These are phyloP conservation scores for Brevimyrus niger DNA, from an alignment of 2,113 vertebrate genomes.

Conservation along the genomic window DNA sequence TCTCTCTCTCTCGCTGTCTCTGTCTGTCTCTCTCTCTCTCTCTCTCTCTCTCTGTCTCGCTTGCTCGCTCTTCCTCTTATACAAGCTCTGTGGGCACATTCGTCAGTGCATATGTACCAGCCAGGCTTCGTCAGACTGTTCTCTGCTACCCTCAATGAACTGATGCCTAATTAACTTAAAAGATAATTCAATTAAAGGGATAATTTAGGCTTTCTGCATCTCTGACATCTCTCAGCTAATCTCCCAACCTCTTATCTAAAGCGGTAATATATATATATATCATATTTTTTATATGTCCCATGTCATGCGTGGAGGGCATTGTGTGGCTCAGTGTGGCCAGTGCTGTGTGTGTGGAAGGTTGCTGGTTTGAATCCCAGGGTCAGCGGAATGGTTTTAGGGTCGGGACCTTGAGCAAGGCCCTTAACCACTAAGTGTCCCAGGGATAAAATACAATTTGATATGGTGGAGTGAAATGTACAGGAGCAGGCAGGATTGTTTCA, in stretches of 20 bases:
- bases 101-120: not conserved
- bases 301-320: not conserved
- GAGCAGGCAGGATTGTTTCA: too few species aligned
- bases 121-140: not conserved
- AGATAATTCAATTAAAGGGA: not conserved
- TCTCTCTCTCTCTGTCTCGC: not conserved
- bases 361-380: not conserved
- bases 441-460: not conserved
- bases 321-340: not conserved
- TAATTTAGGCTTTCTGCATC: not conserved
- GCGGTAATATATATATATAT: not conserved
- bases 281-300: not conserved
- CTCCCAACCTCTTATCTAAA: not conserved
- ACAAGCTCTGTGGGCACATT: not conserved
- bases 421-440: not conserved
- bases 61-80: not conserved
- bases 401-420: not conserved
- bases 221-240: not conserved
- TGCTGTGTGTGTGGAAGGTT: not conserved
- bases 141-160: not conserved
- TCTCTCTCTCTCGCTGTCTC: not conserved
- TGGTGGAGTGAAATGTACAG: not conserved
- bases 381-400: not conserved
- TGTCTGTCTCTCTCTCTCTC: not conserved
- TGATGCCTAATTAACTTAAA: not conserved